phyloP scores from a whole-genome alignment of 92 coral and sea anemone species.

The Micromussa lordhowensis region DNA sequence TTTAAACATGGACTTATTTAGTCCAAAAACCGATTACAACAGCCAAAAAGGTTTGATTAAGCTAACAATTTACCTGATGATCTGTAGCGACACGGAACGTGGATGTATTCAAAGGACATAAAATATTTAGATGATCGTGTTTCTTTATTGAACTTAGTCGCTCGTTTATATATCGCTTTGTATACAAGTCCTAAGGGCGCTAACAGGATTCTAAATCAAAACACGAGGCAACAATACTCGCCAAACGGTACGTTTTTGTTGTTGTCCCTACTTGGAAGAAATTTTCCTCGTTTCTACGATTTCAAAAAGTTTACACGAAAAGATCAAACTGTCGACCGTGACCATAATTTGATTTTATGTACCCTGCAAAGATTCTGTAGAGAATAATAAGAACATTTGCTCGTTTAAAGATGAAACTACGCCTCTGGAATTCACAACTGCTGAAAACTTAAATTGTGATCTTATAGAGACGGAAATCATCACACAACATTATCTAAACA shows the following conservation, averaged over 20 bases:
- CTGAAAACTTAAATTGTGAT: conserved; percentile 30
- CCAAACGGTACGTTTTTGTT: background rate
- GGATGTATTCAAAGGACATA: conserved; percentile 60
- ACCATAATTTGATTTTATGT: background rate
- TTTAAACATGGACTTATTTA: background rate
- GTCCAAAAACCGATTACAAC: too few relatives aligned
- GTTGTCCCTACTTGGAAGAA: background rate
- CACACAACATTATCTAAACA: conserved; percentile 45
- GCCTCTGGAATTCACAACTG: conserved; percentile 26
- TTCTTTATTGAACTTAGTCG: conserved; percentile 28
- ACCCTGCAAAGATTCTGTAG: background rate
- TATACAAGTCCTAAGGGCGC: conserved; percentile 13
- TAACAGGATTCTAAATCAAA: conserved; percentile 26
- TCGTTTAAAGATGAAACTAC: background rate
- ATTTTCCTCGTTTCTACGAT: background rate
- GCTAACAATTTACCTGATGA: background rate
- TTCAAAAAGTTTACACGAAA: background rate
- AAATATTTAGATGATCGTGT: conserved; percentile 65
- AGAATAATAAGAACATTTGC: background rate
- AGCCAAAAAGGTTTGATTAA: background rate
- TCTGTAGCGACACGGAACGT: conserved; percentile 44
- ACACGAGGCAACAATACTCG: background rate
- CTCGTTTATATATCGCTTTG: conserved; percentile 42
- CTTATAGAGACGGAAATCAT: conserved; percentile 19
- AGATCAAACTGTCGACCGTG: background rate